These are phyloP conservation scores for Rhadina sibilatrix DNA, from an alignment of 2,113 vertebrate genomes.

Conservation along the genomic window DNA sequence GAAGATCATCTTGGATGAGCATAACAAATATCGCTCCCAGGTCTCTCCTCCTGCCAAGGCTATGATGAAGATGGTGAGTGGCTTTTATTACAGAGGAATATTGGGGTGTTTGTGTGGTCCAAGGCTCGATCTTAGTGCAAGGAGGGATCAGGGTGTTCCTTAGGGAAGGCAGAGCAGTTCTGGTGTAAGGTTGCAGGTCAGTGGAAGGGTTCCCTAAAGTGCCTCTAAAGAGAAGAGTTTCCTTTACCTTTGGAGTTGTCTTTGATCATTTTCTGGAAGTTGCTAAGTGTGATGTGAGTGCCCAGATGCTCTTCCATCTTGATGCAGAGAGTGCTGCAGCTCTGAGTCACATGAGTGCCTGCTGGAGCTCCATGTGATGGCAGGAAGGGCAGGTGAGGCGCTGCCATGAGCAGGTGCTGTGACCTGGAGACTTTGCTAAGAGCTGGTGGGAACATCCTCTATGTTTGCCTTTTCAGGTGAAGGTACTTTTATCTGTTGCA, in stretches of 20 bases:
- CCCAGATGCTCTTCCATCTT: neutral
- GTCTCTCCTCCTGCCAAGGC: constrained; percentile 60
- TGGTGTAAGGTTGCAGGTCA: neutral
- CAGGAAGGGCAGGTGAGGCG: neutral
- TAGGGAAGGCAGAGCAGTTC: neutral
- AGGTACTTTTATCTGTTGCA: neutral
- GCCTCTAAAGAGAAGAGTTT: neutral
- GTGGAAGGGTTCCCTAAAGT: rapidly evolving
- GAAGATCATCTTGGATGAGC: constrained; percentile 60
- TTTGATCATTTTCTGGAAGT: neutral
- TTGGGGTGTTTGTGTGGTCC: neutral
- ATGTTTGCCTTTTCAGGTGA: neutral
- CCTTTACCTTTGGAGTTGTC: neutral
- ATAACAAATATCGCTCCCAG: constrained; percentile 72
- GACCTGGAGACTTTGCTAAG: neutral
- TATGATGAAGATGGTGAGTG: constrained; percentile 79
- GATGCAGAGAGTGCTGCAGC: neutral
- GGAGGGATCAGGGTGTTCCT: neutral
- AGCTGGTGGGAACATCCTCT: neutral
- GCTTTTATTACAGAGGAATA: neutral
- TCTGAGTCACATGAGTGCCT: rapidly evolving
- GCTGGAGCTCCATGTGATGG: neutral
- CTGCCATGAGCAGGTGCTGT: neutral
- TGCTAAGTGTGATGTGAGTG: neutral
- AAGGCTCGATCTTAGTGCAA: rapidly evolving